Percentiles rank a stretch among this genome's conserved stretches.
These are phyloP conservation scores for Calliphora vicina DNA, from an alignment of 1,140 invertebrate genomes.

Conservation along the genomic window DNA sequence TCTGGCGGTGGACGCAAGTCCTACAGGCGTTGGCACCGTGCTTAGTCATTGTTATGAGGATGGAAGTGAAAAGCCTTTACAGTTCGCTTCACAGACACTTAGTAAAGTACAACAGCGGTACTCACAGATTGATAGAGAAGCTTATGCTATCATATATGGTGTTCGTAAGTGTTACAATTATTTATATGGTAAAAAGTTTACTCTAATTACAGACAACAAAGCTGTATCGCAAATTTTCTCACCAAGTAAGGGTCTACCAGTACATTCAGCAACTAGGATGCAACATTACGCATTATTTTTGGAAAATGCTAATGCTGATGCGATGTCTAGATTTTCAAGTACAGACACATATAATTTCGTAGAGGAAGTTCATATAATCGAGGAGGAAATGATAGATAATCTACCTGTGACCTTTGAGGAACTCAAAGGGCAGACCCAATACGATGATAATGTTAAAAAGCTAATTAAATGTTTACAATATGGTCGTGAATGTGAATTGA, in stretches of 20 bases:
- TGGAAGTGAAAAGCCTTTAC: constrained; percentile 63
- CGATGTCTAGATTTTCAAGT: constrained; percentile 44
- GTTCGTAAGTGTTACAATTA: constrained; percentile 62
- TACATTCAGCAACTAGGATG: constrained; percentile 49
- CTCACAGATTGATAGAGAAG: constrained; percentile 67
- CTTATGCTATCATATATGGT: constrained; percentile 64
- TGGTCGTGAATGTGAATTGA: not conserved
- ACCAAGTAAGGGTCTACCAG: constrained; percentile 46
- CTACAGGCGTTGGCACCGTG: constrained; percentile 57
- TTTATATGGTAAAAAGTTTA: constrained; percentile 62
- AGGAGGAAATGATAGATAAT: constrained; percentile 10
- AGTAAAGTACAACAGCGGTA: constrained; percentile 65
- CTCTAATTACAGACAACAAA: constrained; percentile 65
- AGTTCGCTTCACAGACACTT: constrained; percentile 65
- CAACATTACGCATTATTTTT: constrained; percentile 57
- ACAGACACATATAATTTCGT: not conserved
- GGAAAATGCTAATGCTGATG: constrained; percentile 46
- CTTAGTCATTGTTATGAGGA: constrained; percentile 59
- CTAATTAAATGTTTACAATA: constrained; percentile 36
- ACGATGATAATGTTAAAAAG: constrained; percentile 35
- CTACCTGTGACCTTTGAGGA: constrained; percentile 23
- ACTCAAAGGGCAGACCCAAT: not conserved
- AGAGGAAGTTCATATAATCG: constrained; percentile 16
- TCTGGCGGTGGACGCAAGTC: constrained; percentile 61
- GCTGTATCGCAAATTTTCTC: constrained; percentile 63